These are phyloP conservation scores for Pyrochroa serraticornis DNA, from an alignment of 2,888 invertebrate genomes.

Conservation along the genomic window DNA sequence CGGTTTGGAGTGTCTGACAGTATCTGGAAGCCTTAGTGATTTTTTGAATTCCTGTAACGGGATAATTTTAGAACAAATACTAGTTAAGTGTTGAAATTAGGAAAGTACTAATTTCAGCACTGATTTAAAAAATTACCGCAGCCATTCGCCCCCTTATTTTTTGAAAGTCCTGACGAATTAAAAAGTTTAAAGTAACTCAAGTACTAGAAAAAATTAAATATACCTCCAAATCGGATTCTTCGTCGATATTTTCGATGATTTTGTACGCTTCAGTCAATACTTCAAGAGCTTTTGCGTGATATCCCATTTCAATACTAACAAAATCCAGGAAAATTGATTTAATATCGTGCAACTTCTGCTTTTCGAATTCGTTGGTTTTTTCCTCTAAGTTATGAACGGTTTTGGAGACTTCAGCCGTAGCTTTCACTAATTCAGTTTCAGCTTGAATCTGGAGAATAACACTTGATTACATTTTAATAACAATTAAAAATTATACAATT, in stretches of 20 bases:
- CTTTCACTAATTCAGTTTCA: conserved; percentile 82
- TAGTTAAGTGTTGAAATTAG: neutral
- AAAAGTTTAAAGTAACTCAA: neutral
- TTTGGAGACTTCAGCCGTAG: conserved; percentile 80
- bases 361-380: conserved; percentile 82
- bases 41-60: conserved; percentile 68
- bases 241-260: conserved; percentile 75
- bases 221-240: conserved; percentile 75
- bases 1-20: conserved; percentile 25
- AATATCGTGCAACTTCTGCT: conserved; percentile 79
- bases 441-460: conserved; percentile 74
- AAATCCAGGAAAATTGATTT: conserved; percentile 76
- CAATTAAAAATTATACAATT: conserved; percentile 64
- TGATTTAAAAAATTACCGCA: conserved; percentile 56
- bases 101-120: neutral
- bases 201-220: conserved; percentile 1
- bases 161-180: conserved; percentile 60
- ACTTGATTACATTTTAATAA: conserved; percentile 1
- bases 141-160: conserved; percentile 59
- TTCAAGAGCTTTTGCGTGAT: conserved; percentile 83
- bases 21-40: conserved; percentile 62
- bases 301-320: conserved; percentile 78
- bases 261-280: conserved; percentile 81
- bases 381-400: conserved; percentile 82
- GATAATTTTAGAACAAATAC: conserved; percentile 5